Evolutionary conservation across 2,888 invertebrate species (phyloP).

Genomic region (Ennomos erosarius): DNA sequence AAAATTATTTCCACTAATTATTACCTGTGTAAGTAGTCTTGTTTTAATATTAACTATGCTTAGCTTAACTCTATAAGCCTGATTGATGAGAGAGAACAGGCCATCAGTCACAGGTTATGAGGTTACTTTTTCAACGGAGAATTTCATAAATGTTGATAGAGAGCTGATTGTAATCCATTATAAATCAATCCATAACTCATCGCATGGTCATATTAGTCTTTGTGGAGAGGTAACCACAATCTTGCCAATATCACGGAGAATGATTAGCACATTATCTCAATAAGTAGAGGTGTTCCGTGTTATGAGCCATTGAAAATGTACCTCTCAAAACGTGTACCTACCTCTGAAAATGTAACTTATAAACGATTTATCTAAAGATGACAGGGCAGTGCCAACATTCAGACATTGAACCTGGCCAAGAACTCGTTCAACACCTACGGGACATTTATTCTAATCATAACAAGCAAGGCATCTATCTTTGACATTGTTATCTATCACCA

Average conservation of each 20-base stretch:
- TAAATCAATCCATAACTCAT: too few relatives aligned
- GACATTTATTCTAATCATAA: constrained; percentile 12
- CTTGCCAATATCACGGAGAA: background rate
- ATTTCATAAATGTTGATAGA: too few relatives aligned
- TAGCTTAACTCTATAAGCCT: too few relatives aligned
- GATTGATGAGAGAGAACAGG: too few relatives aligned
- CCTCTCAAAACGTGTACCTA: constrained; percentile 8
- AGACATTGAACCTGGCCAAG: constrained; percentile 31
- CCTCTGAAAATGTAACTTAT: background rate
- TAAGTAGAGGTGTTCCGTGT: constrained; percentile 19
- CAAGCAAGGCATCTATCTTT: constrained; percentile 28
- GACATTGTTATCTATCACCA: constrained; percentile 21
- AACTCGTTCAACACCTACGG: constrained; percentile 21
- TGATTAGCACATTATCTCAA: background rate
- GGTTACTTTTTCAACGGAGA: too few relatives aligned
- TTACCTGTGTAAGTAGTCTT: too few relatives aligned
- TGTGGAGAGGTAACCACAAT: background rate
- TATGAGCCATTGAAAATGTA: constrained; percentile 18
- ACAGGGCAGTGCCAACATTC: constrained; percentile 25
- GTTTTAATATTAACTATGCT: too few relatives aligned
- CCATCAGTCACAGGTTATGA: too few relatives aligned
- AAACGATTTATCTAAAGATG: constrained; percentile 10
- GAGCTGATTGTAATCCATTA: too few relatives aligned
- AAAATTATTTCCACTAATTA: too few relatives aligned
- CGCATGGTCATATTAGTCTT: too few relatives aligned